Evolutionary conservation across 1,140 invertebrate species (phyloP), one percentile per base, ranked within the genome.

Genomic region (Luehdorfia chinensis): DNA sequence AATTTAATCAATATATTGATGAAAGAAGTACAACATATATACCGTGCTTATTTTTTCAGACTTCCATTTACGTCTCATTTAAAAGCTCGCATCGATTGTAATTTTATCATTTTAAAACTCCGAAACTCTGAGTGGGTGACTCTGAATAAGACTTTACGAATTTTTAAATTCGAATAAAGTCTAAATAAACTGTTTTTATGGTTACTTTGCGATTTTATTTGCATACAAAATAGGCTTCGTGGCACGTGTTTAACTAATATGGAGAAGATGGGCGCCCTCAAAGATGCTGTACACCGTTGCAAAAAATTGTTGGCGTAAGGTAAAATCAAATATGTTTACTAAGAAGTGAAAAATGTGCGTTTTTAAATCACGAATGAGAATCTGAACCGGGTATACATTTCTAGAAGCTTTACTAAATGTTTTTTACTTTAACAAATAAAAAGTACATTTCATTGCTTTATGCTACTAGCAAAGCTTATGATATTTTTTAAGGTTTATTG

Each of bases 161-260:
- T 74, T 76, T 73, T 83, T 78, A 76, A 83, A 76, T 27, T 54
- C 59, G 50, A 68, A 78, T 78, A 74, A 80, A 78, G 73, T 73
- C 71, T 79, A 77, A 75, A 78, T 75, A 84, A 78, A 75, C 59
- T 53, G 55, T 77, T 59, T 77, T 80, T 77, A 80, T 79, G 76
- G 66, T 63, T 55, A 65, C 57, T 59, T 72, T 73, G 63, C 63
- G 72, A 68, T 78, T 75, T 79, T 79, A 80, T 79, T 78, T 67
- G 65, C 66, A 74, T 70, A 51, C 56, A 52, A 66, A 76, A 74
- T 76, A 77, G 63, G 67, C 55, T 51, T 56, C 55, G 59, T 61
- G 63, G 69, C 67, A 67, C 69, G 71, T 70, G 71, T 71, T 72
- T 64, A 63, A 60, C 66, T 76, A 79, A 83, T 79, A 83, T 75